A percentile compares a stretch with the other conserved stretches of the same genome.
These are phyloP conservation scores for Brachyalestes nurse DNA, from an alignment of 2,797 vertebrate genomes.

Conservation along the genomic window DNA sequence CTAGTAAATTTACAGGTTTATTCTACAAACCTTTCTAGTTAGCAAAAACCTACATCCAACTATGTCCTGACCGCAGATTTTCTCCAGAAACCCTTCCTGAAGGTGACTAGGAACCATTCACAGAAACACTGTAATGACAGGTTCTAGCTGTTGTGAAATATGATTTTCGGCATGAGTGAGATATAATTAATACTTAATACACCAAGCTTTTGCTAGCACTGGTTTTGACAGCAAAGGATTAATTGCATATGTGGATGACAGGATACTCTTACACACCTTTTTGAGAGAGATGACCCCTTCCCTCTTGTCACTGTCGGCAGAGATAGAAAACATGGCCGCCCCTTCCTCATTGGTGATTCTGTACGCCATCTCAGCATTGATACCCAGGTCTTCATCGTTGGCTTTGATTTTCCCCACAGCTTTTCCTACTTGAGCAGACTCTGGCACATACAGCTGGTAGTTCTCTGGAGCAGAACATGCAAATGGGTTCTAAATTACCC, in stretches of 20 bases:
- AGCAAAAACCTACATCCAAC: too few relatives aligned
- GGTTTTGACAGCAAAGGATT: not conserved
- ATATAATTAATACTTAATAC: not conserved
- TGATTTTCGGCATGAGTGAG: not conserved
- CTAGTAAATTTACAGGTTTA: too few relatives aligned
- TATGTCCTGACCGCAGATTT: too few relatives aligned
- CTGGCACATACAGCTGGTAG: constrained; percentile 91
- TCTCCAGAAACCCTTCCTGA: too few relatives aligned
- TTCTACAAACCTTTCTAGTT: too few relatives aligned
- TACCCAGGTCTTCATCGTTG: constrained; percentile 87
- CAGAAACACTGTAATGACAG: too few relatives aligned
- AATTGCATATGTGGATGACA: not conserved
- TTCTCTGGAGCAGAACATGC: constrained; percentile 77
- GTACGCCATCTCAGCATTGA: constrained; percentile 91
- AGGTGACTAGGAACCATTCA: too few relatives aligned
- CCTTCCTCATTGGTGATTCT: constrained; percentile 89
- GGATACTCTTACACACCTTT: constrained; percentile 78
- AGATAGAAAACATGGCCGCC: constrained; percentile 85
- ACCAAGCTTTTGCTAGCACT: not conserved
- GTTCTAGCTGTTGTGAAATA: too few relatives aligned
- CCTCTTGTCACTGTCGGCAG: constrained; percentile 83
- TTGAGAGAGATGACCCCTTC: constrained; percentile 90
- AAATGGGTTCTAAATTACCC: constrained; percentile 26
- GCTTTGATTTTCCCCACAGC: constrained; percentile 92
- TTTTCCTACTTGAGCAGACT: constrained; percentile 88